Conservation (phyloP, 2,888 invertebrate genomes). For the Chymomyza amoena region DNA sequence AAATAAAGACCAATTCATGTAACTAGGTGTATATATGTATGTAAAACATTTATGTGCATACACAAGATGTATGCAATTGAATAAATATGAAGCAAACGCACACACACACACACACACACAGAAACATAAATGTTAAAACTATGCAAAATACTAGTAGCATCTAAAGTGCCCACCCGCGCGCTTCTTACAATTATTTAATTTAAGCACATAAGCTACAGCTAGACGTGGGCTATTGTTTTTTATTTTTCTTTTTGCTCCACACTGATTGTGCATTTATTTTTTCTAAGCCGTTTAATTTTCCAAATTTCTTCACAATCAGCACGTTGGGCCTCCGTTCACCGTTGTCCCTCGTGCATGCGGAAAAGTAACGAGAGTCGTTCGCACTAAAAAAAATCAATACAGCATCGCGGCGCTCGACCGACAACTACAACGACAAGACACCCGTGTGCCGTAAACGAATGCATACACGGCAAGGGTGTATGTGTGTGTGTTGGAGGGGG, state of each 20-base stretch:
- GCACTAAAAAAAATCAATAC: constrained; percentile 64
- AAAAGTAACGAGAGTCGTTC: constrained; percentile 24
- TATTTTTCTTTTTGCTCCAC: too few relatives aligned
- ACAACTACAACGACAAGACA: background rate
- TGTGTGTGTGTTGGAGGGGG: constrained; percentile 46
- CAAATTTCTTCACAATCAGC: background rate
- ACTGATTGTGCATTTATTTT: background rate
- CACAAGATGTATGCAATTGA: background rate
- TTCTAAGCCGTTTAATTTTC: background rate
- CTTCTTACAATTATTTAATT: too few relatives aligned
- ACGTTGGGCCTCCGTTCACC: constrained; percentile 5
- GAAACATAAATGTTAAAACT: too few relatives aligned
- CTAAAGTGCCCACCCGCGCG: too few relatives aligned
- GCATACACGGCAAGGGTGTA: constrained; percentile 8
- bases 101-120: too few relatives aligned
- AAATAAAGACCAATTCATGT: background rate
- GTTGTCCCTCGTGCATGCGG: background rate
- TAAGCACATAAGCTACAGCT: too few relatives aligned
- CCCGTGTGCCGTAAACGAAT: background rate
- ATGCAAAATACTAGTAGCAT: too few relatives aligned
- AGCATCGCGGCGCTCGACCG: constrained; percentile 49
- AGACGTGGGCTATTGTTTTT: too few relatives aligned
- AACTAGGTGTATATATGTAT: background rate
- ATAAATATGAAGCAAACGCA: too few relatives aligned
- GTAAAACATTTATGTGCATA: too few relatives aligned